Base-by-base conservation (phyloP, 1,140 invertebrate species). In the Semibalanus balanoides region DNA sequence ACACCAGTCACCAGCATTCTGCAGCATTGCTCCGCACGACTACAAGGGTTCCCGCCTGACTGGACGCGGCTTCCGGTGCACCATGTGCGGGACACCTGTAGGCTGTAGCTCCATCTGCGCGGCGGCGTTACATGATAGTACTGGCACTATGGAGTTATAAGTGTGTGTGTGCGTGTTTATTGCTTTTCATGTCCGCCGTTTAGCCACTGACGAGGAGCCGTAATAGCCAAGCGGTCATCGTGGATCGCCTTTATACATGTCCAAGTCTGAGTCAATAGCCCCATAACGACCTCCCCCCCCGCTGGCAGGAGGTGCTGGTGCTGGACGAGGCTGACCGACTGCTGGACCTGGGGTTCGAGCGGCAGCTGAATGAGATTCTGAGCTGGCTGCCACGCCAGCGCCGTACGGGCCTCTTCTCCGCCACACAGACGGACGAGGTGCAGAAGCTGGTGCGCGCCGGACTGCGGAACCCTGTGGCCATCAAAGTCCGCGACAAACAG, bases 281-380 rank as follows among this genome's bases (percentile, higher is more conserved):
- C 14, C 14, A 7, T 25, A 11, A 1, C 51, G 11, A 1, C 14
- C 22, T 14, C 14, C 51, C 22, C 51, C 51, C 22, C 51, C 14
- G 7, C 14, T 19, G 11, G 22, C 80, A 93, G 90, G 96, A 99
- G 86, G 85, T 99, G 72, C 82, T 99, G 28, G 89, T 99, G 22
- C 85, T 99, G 73, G 98, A 99, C 85, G 98, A 99, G 88, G 97
- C 97, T 22, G 98, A 99, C 85, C 87, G 93, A 77, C 85, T 99
- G 14, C 84, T 99, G 64, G 95, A 97, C 82, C 86, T 97, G 78
- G 96, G 96, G 7, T 99, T 99, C 84, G 91, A 92, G 81, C 85
- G 87, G 17, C 89, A 90, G n/a, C 85, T 99, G 0, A 94, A 94
- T 79, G 92, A 90, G 70, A 98, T 99, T 81, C 86, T 99, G 0